phyloP scores from a whole-genome alignment of 1,140 invertebrate genomes.

The Panagrolaimus sp. region DNA sequence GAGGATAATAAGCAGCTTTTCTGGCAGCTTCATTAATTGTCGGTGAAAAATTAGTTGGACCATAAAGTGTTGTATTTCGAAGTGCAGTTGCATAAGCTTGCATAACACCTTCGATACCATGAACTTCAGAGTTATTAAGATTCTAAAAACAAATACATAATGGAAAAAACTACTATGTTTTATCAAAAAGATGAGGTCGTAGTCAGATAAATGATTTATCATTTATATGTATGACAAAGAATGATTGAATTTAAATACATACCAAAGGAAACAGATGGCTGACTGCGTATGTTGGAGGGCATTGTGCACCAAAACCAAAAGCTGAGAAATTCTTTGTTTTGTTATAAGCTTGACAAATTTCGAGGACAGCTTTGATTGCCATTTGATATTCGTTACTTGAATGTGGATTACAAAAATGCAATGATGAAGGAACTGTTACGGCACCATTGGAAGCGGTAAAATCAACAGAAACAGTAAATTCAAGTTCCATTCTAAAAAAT shows the following conservation, averaged over 20 bases:
- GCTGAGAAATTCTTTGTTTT: conserved; percentile 51
- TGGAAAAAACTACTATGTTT: no score
- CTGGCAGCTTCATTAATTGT: conserved; percentile 65
- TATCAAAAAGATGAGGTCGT: no score
- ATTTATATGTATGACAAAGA: background rate
- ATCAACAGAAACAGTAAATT: conserved; percentile 68
- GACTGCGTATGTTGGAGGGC: conserved; percentile 34
- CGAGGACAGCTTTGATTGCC: conserved; percentile 65
- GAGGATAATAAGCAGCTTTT: conserved; percentile 51
- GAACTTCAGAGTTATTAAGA: conserved; percentile 65
- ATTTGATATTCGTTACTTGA: conserved; percentile 65
- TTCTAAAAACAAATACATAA: conserved; percentile 57
- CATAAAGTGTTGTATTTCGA: conserved; percentile 65
- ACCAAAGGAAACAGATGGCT: conserved; percentile 48
- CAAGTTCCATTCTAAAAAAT: conserved; percentile 61
- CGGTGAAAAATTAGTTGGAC: conserved; percentile 69
- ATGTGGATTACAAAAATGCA: conserved; percentile 65
- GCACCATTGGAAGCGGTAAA: conserved; percentile 71
- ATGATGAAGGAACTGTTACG: conserved; percentile 64
- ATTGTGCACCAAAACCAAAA: conserved; percentile 52
- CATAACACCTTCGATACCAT: conserved; percentile 61
- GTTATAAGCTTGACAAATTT: conserved; percentile 69
- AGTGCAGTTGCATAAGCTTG: conserved; percentile 61
- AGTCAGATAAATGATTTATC: no score
- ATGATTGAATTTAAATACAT: background rate